These are phyloP conservation scores for Maccullochella peelii DNA, from an alignment of 2,113 vertebrate genomes.

Conservation along the genomic window DNA sequence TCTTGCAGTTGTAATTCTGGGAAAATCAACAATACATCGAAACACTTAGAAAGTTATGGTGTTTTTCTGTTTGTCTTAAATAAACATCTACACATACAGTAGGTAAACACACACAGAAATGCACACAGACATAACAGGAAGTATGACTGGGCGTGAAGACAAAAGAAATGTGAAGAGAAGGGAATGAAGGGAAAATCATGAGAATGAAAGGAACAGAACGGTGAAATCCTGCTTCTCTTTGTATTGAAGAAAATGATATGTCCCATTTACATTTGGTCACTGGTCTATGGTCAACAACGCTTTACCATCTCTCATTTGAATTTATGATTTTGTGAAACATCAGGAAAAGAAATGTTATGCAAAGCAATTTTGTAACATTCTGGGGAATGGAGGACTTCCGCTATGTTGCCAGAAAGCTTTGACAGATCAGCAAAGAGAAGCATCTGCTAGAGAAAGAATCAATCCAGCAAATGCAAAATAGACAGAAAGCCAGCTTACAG, in stretches of 20 bases:
- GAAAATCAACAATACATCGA: neutral
- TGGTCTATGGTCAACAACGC: neutral
- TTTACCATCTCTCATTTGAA: neutral
- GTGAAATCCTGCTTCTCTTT: neutral
- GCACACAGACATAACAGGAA: neutral
- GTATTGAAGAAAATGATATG: neutral
- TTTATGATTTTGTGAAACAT: neutral
- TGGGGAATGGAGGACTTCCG: neutral
- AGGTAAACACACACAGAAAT: neutral
- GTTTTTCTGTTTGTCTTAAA: neutral
- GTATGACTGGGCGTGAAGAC: neutral
- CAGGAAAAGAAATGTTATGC: neutral
- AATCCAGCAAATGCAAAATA: constrained; percentile 66
- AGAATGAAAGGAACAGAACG: neutral
- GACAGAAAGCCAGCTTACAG: constrained; percentile 71
- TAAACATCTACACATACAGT: neutral
- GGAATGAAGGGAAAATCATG: neutral
- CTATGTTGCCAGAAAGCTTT: constrained; percentile 7
- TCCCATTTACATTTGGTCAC: neutral
- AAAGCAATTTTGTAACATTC: neutral
- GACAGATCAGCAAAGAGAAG: constrained; percentile 63
- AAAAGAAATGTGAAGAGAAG: neutral
- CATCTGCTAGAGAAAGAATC: constrained; percentile 64
- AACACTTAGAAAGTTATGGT: neutral
- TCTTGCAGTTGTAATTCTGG: neutral